These are phyloP conservation scores for Barypeithes pellucidus DNA, from an alignment of 2,888 invertebrate species.

Conservation along the genomic window DNA sequence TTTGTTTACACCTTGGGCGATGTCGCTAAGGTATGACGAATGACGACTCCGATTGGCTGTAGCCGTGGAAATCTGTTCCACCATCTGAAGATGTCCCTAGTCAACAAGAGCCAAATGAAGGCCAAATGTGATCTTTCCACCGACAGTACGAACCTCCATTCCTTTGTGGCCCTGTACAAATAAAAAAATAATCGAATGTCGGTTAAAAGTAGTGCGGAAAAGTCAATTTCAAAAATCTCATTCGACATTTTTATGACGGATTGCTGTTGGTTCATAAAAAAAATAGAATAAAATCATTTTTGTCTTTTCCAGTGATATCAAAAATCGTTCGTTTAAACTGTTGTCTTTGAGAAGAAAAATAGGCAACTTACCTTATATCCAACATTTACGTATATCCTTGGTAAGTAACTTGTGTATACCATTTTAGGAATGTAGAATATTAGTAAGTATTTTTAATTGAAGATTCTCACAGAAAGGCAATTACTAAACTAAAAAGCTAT, in stretches of 20 bases:
- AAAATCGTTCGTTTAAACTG: not conserved
- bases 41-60: no score
- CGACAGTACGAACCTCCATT: no score
- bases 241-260: slow-evolving; percentile 30
- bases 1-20: no score
- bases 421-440: slow-evolving; percentile 40
- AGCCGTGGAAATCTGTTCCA: no score
- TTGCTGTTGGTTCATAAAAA: slow-evolving; percentile 22
- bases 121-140: no score
- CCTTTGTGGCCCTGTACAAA: no score
- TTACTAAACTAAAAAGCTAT: no score
- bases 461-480: no score
- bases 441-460: no score
- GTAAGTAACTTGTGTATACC: slow-evolving; percentile 26
- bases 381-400: not conserved
- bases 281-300: slow-evolving; percentile 3
- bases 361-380: not conserved
- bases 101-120: no score
- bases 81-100: no score
- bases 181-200: slow-evolving; percentile 26
- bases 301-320: not conserved
- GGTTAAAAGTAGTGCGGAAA: slow-evolving; percentile 36
- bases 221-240: slow-evolving; percentile 41
- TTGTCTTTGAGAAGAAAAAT: not conserved
- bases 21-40: no score